phyloP scores from a whole-genome alignment of 2,113 vertebrate genomes.

The Megaleporinus macrocephalus region DNA sequence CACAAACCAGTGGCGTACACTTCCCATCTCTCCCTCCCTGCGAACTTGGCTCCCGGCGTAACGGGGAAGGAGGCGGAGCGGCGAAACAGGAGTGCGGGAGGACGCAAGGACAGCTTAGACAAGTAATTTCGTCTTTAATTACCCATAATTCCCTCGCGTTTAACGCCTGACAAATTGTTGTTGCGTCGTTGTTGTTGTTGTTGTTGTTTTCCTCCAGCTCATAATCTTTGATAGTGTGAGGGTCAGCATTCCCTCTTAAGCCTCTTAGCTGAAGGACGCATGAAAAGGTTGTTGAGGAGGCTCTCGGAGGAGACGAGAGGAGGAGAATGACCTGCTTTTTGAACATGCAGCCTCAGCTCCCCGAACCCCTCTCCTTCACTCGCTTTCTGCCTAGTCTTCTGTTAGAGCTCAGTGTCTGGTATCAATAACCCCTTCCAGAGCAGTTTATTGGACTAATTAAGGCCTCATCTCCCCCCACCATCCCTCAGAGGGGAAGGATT shows the following conservation, averaged over 20 bases:
- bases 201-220: conserved; percentile 63
- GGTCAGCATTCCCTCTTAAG: conserved; percentile 73
- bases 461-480: conserved; percentile 71
- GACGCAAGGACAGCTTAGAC: conserved; percentile 70
- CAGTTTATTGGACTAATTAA: conserved; percentile 79
- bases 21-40: conserved; percentile 58
- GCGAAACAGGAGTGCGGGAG: conserved; percentile 49
- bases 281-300: conserved; percentile 55
- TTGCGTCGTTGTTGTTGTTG: conserved; percentile 54
- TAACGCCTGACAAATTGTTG: conserved; percentile 69
- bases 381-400: conserved; percentile 58
- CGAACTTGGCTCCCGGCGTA: conserved; percentile 62
- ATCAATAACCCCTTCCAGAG: conserved; percentile 73
- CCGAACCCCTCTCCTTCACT: conserved; percentile 27
- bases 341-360: conserved; percentile 40
- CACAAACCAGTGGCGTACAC: conserved; percentile 38
- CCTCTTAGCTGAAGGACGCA: conserved; percentile 73
- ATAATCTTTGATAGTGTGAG: conserved; percentile 69
- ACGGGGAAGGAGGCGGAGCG: neutral
- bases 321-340: conserved; percentile 25
- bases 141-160: conserved; percentile 66
- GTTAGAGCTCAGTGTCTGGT: conserved; percentile 58
- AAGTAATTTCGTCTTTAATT: conserved; percentile 78
- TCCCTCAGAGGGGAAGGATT: conserved; percentile 76
- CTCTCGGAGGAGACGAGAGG: conserved; percentile 22